Evolutionary conservation across 2,113 vertebrate species (phyloP), one percentile per base, ranked within the genome.

Genomic region (Scomber scombrus): DNA sequence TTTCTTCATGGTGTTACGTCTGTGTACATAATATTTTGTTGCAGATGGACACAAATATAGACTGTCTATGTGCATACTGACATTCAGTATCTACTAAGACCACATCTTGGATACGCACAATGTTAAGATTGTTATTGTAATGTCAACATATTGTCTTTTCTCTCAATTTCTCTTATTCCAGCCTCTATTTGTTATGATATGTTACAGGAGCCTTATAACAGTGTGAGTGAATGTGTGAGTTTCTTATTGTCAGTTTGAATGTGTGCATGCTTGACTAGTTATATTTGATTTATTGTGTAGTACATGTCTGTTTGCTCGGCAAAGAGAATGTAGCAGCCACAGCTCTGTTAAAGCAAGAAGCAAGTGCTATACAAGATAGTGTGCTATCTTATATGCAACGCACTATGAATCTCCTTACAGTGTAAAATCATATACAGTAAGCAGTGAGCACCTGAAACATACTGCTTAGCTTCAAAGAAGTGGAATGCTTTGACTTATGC

Each of bases 91-190:
- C 46, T 40, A 23, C 23, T 26, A 13, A 77, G 49, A 60, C 34
- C 21, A 21, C n/a, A 62, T 57, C 52, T 26, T 26, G 16, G 46
- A 65, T 34, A 57, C 58, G 54, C 46, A 18, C 52, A 40, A 67
- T 45, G 54, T 46, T 79, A 2, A 13, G n/a, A 16, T 56, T 49
- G n/a, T 50, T 82, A 55, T 71, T 75, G 62, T 68, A 18, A 71
- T 40, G 45, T 62, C 16, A 64, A 15, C 29, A 67, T 46, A 18
- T 23, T 46, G 19, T 23, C 29, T 71, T 9, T 62, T 2, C 14
- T 15, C 31, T 40, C 15, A 26, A 3, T 26, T 26, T 49, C 51
- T 63, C 8, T 68, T 34, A 69, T 64, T 75, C 55, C 40, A 46
- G 43, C 50, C 45, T 68, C 18, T 47, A 55, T 40, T 26, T 71